These are phyloP conservation scores for Brachymystax lenok DNA, from an alignment of 2,797 vertebrate species.

Conservation along the genomic window DNA sequence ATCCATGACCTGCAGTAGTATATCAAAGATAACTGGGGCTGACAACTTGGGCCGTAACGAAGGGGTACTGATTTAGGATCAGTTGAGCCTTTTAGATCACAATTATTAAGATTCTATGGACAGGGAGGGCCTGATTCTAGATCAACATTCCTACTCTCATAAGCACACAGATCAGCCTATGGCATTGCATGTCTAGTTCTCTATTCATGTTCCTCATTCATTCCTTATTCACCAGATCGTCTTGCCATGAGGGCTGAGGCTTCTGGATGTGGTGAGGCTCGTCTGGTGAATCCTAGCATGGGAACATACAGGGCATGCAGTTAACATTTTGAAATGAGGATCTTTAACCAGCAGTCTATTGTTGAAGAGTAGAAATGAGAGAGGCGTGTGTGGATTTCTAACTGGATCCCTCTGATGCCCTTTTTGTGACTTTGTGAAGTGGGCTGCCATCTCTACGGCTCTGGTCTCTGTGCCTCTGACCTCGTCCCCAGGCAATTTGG, in stretches of 20 bases:
- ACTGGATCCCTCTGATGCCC: background rate
- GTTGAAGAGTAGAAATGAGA: background rate
- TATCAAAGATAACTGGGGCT: too few relatives aligned
- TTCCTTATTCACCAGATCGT: slow-evolving; percentile 74
- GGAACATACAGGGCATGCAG: slow-evolving; percentile 14
- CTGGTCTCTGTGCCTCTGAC: background rate
- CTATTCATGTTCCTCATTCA: background rate
- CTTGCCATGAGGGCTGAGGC: slow-evolving; percentile 71
- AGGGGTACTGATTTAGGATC: too few relatives aligned
- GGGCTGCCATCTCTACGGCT: background rate
- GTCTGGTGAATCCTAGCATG: slow-evolving; percentile 64
- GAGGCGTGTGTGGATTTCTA: background rate
- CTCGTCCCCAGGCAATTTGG: background rate
- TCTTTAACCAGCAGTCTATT: background rate
- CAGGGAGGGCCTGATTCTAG: background rate
- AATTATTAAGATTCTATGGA: background rate
- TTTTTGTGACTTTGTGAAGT: background rate
- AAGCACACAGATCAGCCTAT: background rate
- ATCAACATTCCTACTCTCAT: background rate
- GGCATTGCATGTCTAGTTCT: background rate
- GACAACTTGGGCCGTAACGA: background rate
- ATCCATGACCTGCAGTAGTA: background rate
- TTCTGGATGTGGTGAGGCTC: slow-evolving; percentile 68
- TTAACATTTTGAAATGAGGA: background rate
- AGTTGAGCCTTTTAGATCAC: too few relatives aligned